A percentile compares a stretch with the other conserved stretches of the same genome.
These are phyloP conservation scores for Hippocampus abdominalis DNA, from an alignment of 2,113 vertebrate species.

Conservation along the genomic window DNA sequence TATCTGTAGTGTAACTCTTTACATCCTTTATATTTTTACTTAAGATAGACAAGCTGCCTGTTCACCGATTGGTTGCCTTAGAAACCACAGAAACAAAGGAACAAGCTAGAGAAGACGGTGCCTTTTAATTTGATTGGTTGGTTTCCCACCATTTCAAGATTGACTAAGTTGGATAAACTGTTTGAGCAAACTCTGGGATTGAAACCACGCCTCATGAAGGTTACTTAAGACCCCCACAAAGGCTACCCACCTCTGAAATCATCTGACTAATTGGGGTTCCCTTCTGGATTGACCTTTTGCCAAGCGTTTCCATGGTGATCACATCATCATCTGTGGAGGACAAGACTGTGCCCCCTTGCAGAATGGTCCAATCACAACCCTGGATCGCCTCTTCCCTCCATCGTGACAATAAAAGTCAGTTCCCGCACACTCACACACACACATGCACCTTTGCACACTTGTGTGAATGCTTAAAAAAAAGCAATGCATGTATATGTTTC, in stretches of 20 bases:
- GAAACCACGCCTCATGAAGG: constrained; percentile 35
- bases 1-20: constrained; percentile 63
- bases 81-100: constrained; percentile 69
- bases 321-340: constrained; percentile 78
- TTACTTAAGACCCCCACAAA: constrained; percentile 22
- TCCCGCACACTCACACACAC: constrained; percentile 25
- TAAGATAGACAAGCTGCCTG: constrained; percentile 72
- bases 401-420: constrained; percentile 82
- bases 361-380: constrained; percentile 79
- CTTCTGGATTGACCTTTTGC: constrained; percentile 55
- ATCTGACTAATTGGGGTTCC: constrained; percentile 62
- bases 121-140: constrained; percentile 71
- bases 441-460: constrained; percentile 11
- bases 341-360: constrained; percentile 73
- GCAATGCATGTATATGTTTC: neutral
- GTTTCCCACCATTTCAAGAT: constrained; percentile 69
- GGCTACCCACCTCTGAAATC: constrained; percentile 19
- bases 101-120: constrained; percentile 70
- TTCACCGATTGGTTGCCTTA: constrained; percentile 77
- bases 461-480: neutral
- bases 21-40: constrained; percentile 74
- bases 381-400: constrained; percentile 76
- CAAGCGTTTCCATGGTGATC: constrained; percentile 80
- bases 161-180: constrained; percentile 66
- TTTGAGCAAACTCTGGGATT: constrained; percentile 64